A percentile compares a stretch with the other conserved stretches of the same genome.
These are phyloP conservation scores for Drosophila equinoxialis DNA, from an alignment of 1,140 invertebrate genomes.

Conservation along the genomic window DNA sequence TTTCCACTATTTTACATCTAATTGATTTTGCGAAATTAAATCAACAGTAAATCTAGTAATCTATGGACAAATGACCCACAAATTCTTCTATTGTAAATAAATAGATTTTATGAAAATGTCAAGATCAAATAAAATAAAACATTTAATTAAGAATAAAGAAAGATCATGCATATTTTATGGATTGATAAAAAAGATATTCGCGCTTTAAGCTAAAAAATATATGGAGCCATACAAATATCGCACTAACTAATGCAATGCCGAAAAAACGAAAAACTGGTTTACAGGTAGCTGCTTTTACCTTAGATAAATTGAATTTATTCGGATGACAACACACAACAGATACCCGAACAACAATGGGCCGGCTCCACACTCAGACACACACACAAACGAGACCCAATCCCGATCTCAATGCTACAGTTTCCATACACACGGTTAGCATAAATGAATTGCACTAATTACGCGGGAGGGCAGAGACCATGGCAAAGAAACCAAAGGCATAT, in stretches of 20 bases:
- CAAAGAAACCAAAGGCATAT: slow-evolving; percentile 22
- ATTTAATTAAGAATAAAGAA: background rate
- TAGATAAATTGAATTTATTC: slow-evolving; percentile 53
- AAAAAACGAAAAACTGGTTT: slow-evolving; percentile 29
- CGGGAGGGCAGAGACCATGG: slow-evolving; percentile 39
- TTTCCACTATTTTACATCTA: background rate
- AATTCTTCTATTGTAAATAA: background rate
- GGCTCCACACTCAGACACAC: background rate
- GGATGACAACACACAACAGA: slow-evolving; percentile 64
- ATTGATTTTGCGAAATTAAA: no score
- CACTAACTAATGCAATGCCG: slow-evolving; percentile 1
- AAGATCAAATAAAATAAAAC: background rate
- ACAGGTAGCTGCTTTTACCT: slow-evolving; percentile 35
- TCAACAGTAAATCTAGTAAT: no score
- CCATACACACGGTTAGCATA: slow-evolving; percentile 65
- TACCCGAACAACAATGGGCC: slow-evolving; percentile 27
- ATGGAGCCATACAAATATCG: slow-evolving; percentile 1
- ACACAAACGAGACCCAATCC: slow-evolving; percentile 2
- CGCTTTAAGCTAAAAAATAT: slow-evolving; percentile 24
- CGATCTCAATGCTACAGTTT: slow-evolving; percentile 63
- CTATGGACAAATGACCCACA: background rate
- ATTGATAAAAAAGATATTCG: background rate
- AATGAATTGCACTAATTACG: slow-evolving; percentile 77
- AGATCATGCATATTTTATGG: background rate
- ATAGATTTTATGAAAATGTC: background rate